Evolutionary conservation across 2,888 invertebrate genomes (phyloP), one percentile per base, ranked within the genome.

Genomic region (Drosophila paranaensis): DNA sequence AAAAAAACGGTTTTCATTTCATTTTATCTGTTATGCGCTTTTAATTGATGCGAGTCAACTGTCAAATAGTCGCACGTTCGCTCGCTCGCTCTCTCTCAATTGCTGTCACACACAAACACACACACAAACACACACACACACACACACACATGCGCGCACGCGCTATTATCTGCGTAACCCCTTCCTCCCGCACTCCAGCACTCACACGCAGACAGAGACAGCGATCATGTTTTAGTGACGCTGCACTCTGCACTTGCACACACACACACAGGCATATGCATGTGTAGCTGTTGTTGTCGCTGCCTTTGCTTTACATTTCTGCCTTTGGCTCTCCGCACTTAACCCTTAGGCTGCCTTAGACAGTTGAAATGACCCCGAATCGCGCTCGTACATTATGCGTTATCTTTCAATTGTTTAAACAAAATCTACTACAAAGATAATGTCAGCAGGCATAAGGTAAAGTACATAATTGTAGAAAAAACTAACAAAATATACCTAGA

Each of bases 11-110:
- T 66, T 64, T 78, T 67, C 42, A 45, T 50, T 64, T 66, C 25
- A 51, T 27, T 69, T 69, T 74, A 71, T 75, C 75, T 79, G 48
- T 60, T 67, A 74, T 79, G 54, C 75, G 60, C 69, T 60, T 81
- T 79, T 77, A 79, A 81, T 81, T 79, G 79, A 64, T 64, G 74
- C 67, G 54, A 77, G 66, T 74, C 67, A 81, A 74, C 79, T 68
- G 81, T 79, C 78, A 81, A 79, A 77, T 70, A 51, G 33, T 63
- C 46, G 48, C 50, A 30, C 45, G 43, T 43, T n/a, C 60, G 39
- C 43, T 33, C 42, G 37, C 13, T 40, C 39, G 10, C 43, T 45
- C 71, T 62, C 55, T 60, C 43, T 54, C 62, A 53, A 53, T 56
- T 62, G 35, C 60, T 10, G 35, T 51, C 42, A 25, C 56, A 50